phyloP scores from a whole-genome alignment of 1,140 invertebrate species.

The Drosophila mojavensis region DNA sequence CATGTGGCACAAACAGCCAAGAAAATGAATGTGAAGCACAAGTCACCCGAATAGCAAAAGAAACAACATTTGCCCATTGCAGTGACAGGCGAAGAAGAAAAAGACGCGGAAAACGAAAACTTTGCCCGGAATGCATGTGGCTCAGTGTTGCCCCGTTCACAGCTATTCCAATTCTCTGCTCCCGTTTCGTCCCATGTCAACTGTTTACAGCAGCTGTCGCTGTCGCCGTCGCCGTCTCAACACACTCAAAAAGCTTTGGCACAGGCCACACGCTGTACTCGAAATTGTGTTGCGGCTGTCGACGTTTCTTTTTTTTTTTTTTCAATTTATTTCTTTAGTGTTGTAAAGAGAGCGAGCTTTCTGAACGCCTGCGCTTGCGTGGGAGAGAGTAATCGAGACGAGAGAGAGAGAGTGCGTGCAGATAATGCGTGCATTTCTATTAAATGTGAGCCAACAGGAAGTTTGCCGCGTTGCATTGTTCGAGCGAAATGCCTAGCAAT shows the following conservation, averaged over 20 bases:
- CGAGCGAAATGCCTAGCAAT: not conserved
- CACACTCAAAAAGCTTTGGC: conserved; percentile 54
- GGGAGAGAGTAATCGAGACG: conserved; percentile 41
- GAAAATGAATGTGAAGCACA: conserved; percentile 40
- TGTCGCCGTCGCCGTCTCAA: conserved; percentile 20
- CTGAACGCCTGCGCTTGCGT: conserved; percentile 62
- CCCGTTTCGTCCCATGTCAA: conserved; percentile 28
- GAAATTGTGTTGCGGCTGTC: conserved; percentile 74
- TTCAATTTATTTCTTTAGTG: not conserved
- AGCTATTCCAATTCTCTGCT: conserved; percentile 4
- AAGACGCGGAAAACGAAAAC: conserved; percentile 4
- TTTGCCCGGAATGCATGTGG: conserved; percentile 32
- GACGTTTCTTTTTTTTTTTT: not conserved
- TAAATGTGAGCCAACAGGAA: conserved; percentile 54
- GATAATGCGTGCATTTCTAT: conserved; percentile 44
- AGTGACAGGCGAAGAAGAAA: conserved; percentile 32
- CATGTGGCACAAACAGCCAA: conserved; percentile 75
- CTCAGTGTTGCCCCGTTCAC: conserved; percentile 16
- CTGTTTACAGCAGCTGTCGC: conserved; percentile 73
- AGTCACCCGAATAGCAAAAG: conserved; percentile 47
- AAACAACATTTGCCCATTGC: conserved; percentile 61
- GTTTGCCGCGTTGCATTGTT: conserved; percentile 58
- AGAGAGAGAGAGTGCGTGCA: conserved; percentile 8
- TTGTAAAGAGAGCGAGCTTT: conserved; percentile 13
- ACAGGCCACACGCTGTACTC: conserved; percentile 51